Base-by-base conservation (phyloP, 2,113 vertebrate species). In the Dermatemys mawii region DNA sequence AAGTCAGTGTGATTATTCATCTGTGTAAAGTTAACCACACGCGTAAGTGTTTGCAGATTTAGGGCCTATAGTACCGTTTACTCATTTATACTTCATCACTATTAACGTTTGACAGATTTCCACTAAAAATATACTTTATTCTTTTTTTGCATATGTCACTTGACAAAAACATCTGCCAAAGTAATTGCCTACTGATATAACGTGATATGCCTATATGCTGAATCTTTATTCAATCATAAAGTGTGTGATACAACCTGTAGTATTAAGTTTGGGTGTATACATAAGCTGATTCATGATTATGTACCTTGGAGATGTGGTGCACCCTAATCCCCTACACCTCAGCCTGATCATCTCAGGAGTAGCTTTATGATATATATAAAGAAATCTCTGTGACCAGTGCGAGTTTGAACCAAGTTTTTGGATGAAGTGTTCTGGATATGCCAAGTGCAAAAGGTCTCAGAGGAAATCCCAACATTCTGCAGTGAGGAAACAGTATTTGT, bases 121-220 rank as follows among this genome's bases (percentile, higher is more conserved):
- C 26, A 26, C 17, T 32, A 87, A 4, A 48, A 81, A 81, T 85
- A 38, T 24, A 3, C 32, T 19, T 2, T 27, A 1, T 76, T 54
- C 11, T 50, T 57, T 82, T 50, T 75, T 82, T 14, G 17, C 54
- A 78, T 75, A 21, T 2, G 14, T 63, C 44, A 11, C 16, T 87
- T 87, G 9, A 41, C 38, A 44, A 5, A 67, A 67, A 12, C 19
- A 19, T 11, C 6, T 85, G 22, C 11, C 27, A 67, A 63, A 53
- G 6, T 50, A 84, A 46, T 50, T 83, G 8, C 7, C 5, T 0
- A 0, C 19, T 84, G 81, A 51, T 78, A 2, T 10, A 53, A n/a
- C n/a, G 57, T 63, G 57, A 63, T 63, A n/a, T 70, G 21, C 67
- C n/a, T 73, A 19, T 73, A 12, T 73, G 35, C n/a, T 41, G 67